Evolutionary conservation across 1,140 invertebrate species (phyloP).

Genomic region (Euwallacea fornicatus): DNA sequence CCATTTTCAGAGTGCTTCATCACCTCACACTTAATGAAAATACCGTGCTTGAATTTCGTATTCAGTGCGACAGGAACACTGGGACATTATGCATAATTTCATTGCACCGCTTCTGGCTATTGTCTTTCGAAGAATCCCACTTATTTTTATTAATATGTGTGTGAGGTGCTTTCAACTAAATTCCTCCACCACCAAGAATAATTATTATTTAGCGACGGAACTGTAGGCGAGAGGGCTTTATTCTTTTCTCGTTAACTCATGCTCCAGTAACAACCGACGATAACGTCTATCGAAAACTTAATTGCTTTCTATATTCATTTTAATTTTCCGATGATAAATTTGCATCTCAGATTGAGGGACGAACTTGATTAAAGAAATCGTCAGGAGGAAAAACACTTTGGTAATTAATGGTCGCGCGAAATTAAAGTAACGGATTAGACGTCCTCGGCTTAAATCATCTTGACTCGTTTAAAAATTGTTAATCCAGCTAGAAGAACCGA

Average conservation of each 20-base stretch:
- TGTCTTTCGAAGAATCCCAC: constrained; percentile 39
- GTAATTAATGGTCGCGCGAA: constrained; percentile 39
- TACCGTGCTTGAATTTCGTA: constrained; percentile 45
- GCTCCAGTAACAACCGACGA: constrained; percentile 39
- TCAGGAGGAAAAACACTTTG: constrained; percentile 39
- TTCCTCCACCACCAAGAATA: constrained; percentile 5
- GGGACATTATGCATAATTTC: constrained; percentile 40
- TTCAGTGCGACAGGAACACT: constrained; percentile 39
- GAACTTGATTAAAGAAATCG: constrained; percentile 41
- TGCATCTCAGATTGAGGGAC: constrained; percentile 39
- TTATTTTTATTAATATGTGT: constrained; percentile 40
- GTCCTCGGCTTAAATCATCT: constrained; percentile 21
- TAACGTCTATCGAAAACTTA: constrained; percentile 42
- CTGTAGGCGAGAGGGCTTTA: constrained; percentile 13
- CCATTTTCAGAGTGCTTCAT: constrained; percentile 47
- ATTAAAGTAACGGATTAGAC: constrained; percentile 37
- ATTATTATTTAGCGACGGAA: not conserved
- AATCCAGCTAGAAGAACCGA: constrained; percentile 23
- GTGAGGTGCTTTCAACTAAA: constrained; percentile 29
- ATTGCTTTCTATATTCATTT: constrained; percentile 42
- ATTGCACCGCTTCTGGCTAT: constrained; percentile 37
- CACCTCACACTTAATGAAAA: constrained; percentile 49
- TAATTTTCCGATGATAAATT: constrained; percentile 41
- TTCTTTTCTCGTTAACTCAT: constrained; percentile 42
- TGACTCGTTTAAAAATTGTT: constrained; percentile 25